phyloP scores from a whole-genome alignment of 2,888 invertebrate species.

The Pemphredon lugubris region DNA sequence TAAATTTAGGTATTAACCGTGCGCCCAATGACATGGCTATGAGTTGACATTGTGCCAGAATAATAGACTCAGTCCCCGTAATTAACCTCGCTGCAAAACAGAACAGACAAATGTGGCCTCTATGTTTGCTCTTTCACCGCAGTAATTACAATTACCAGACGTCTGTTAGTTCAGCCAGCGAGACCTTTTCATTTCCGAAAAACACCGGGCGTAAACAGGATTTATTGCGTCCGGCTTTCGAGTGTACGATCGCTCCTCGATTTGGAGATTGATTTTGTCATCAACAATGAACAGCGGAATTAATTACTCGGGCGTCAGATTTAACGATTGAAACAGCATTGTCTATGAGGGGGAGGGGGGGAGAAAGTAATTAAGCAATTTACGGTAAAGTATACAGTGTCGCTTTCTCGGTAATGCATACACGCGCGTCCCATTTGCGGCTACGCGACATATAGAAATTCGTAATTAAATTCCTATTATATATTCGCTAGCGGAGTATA shows the following conservation, averaged over 20 bases:
- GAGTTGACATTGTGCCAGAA: slow-evolving; percentile 62
- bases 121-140: slow-evolving; percentile 60
- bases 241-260: slow-evolving; percentile 13
- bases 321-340: slow-evolving; percentile 20
- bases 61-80: slow-evolving; percentile 62
- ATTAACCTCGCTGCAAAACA: slow-evolving; percentile 67
- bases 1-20: slow-evolving; percentile 63
- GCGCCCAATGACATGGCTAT: slow-evolving; percentile 52
- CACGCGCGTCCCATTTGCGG: too few relatives aligned
- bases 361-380: slow-evolving; percentile 25
- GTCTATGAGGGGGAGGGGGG: slow-evolving; percentile 3
- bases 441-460: too few relatives aligned
- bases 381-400: slow-evolving; percentile 1
- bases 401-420: neutral
- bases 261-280: slow-evolving; percentile 32
- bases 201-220: slow-evolving; percentile 35
- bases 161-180: slow-evolving; percentile 41
- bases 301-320: slow-evolving; percentile 37
- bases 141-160: slow-evolving; percentile 65
- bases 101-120: slow-evolving; percentile 54
- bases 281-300: slow-evolving; percentile 32
- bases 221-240: slow-evolving; percentile 35
- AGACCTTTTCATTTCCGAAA: slow-evolving; percentile 54
- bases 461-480: neutral
- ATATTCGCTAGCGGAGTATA: too few relatives aligned